Conservation (phyloP, 2,113 vertebrate species). For the Elephas maximus region DNA sequence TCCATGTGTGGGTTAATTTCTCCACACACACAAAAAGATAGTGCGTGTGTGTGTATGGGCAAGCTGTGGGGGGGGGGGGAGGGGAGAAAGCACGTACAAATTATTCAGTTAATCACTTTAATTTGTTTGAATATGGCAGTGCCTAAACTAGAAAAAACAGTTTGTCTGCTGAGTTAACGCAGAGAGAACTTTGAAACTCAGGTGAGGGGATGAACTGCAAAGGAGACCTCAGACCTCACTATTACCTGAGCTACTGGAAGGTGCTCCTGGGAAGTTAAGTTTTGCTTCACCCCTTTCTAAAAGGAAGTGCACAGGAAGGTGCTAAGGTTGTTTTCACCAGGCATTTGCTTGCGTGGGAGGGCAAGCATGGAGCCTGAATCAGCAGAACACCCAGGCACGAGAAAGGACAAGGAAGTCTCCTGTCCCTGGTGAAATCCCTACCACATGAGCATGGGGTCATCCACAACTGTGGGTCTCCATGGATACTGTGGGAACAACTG, state of each 20-base stretch:
- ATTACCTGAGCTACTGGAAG: neutral
- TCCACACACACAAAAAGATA: neutral
- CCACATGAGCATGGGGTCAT: neutral
- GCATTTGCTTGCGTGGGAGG: neutral
- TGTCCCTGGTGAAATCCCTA: neutral
- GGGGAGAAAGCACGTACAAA: neutral
- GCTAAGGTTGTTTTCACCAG: neutral
- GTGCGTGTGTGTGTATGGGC: neutral
- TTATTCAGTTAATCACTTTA: neutral
- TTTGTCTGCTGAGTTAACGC: neutral
- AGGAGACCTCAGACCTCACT: neutral
- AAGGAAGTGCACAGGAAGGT: accelerated
- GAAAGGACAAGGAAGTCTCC: neutral
- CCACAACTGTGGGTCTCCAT: neutral
- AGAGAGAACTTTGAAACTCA: neutral
- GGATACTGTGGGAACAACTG: neutral
- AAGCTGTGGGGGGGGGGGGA: no score
- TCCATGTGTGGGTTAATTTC: neutral
- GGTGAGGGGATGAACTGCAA: neutral
- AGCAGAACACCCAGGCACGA: neutral
- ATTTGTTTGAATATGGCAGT: neutral
- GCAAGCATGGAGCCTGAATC: neutral
- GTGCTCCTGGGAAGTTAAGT: neutral
- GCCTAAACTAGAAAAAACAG: neutral
- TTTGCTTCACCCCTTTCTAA: neutral